Base-by-base conservation (phyloP, 1,140 invertebrate species). In the Drosophila insularis region DNA sequence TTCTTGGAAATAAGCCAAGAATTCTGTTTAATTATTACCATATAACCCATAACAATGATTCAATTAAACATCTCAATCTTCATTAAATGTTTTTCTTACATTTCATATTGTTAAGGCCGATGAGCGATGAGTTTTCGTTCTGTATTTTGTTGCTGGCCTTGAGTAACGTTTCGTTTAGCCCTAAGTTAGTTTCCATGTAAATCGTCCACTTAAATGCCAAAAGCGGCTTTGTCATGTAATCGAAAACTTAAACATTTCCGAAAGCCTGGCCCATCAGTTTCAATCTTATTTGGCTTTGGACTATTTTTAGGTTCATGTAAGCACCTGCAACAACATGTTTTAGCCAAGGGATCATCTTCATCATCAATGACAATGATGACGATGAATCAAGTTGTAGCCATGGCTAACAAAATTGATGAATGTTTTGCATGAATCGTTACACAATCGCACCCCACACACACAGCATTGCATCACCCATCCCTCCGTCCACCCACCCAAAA, bases 331-430 rank as follows among this genome's bases (percentile, higher is more conserved):
- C 8, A 50, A 21, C 43, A 74, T 81, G 64, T 62, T 71, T 65
- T 46, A 46, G 43, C 43, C 43, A 50, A 50, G 74, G 65, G 32
- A 56, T 21, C 50, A 61, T 37, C 35, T 68, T 70, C 17, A 50
- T 19, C 17, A 21, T 50, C 43, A 50, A 27, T 19, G 14, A 35
- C 43, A 46, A 66, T 2, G 8, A 27, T 50, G 21, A 21, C 17
- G 32, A 19, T 1, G 27, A 19, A 10, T 13, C 53, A 32, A 14
- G 55, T 43, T 37, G 53, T 40, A 63, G 62, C 27, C 35, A 64
- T 63, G 66, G 79, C 78, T 71, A 86, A 76, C 75, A 65, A 77
- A 80, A 80, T 89, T 87, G 84, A 87, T 87, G 80, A 89, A 87
- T 87, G 80, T 74, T 84, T 74, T 82, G 60, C 74, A 79, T 79